Conservation (phyloP, 2,888 invertebrate species). For the Aleiodes alternator region DNA sequence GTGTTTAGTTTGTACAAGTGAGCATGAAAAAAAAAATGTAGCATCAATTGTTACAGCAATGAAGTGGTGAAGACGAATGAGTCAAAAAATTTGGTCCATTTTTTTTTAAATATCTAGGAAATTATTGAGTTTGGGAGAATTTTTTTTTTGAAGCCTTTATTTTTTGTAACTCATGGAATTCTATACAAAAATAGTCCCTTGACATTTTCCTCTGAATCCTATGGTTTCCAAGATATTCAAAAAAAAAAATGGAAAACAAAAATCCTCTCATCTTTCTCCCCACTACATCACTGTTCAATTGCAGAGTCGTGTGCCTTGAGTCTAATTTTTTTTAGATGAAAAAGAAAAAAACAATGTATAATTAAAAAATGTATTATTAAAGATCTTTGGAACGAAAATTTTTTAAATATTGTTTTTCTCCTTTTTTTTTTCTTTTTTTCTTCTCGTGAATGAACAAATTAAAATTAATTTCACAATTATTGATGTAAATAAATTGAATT, state of each 20-base stretch:
- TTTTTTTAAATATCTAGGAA: too few species aligned
- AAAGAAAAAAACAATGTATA: slow-evolving; percentile 35
- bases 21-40: slow-evolving; percentile 9
- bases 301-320: slow-evolving; percentile 61
- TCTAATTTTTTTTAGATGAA: slow-evolving; percentile 48
- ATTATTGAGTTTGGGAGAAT: too few species aligned
- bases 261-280: too few species aligned
- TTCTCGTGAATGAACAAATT: slow-evolving; percentile 42
- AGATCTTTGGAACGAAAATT: slow-evolving; percentile 38
- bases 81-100: slow-evolving; percentile 22
- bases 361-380: slow-evolving; percentile 32
- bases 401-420: slow-evolving; percentile 34
- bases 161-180: too few species aligned
- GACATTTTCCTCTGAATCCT: too few species aligned
- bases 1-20: slow-evolving; percentile 25
- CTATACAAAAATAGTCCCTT: too few species aligned
- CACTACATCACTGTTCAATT: slow-evolving; percentile 4
- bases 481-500: slow-evolving; percentile 46
- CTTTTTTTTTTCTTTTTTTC: too few species aligned
- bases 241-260: too few species aligned
- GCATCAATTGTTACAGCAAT: background rate
- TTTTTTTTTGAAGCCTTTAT: too few species aligned
- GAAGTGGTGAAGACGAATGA: background rate
- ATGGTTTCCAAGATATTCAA: too few species aligned
- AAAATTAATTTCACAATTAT: slow-evolving; percentile 52